A percentile compares a stretch with the other conserved stretches of the same genome.
phyloP scores from a whole-genome alignment of 2,113 vertebrate genomes.

The Cettia cetti region DNA sequence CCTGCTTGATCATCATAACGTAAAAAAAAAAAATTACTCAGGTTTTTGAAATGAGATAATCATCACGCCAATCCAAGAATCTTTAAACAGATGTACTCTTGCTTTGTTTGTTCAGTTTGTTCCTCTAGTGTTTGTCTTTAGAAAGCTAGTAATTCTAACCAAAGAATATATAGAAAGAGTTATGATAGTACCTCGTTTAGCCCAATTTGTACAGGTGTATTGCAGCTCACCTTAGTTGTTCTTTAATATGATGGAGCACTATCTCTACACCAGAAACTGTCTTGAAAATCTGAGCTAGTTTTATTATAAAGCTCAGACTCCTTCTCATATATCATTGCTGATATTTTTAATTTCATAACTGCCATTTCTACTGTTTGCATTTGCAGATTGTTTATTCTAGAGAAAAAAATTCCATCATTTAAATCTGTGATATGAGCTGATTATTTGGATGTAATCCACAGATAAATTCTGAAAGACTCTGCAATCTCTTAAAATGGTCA shows the following conservation, averaged over 20 bases:
- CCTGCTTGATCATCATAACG: neutral
- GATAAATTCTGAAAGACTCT: neutral
- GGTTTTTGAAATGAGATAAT: neutral
- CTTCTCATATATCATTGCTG: neutral
- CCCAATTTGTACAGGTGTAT: neutral
- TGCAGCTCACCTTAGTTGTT: neutral
- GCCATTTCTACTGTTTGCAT: neutral
- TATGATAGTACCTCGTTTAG: neutral
- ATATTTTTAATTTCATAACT: neutral
- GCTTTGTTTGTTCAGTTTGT: neutral
- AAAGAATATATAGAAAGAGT: neutral
- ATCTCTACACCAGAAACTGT: neutral
- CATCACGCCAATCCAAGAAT: neutral
- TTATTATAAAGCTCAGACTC: neutral
- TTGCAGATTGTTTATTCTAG: neutral
- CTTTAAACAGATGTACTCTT: neutral
- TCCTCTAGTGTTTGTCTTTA: neutral
- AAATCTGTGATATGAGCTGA: neutral
- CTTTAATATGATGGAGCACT: neutral
- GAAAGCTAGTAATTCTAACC: neutral
- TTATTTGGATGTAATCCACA: neutral
- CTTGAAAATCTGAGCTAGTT: neutral
- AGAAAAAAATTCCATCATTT: neutral
- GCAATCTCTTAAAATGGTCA: neutral
- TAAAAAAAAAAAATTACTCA: neutral